These are phyloP conservation scores for Dendronephthya gigantea DNA, from an alignment of 64 coral and sea anemone species.

Conservation along the genomic window DNA sequence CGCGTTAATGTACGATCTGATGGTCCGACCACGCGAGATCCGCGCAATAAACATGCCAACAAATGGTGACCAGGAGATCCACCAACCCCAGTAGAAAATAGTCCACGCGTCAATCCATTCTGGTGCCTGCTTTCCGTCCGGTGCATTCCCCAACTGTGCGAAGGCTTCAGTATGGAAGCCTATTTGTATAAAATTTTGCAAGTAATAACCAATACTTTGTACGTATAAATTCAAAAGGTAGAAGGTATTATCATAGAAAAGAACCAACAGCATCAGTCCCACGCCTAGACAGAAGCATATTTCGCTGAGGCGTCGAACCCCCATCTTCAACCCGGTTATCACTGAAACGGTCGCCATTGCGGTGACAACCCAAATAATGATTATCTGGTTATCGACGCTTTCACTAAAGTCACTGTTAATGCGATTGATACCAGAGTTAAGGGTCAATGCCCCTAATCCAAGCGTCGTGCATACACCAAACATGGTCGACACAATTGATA, in stretches of 20 bases:
- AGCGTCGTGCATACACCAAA: not conserved
- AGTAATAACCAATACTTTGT: not conserved
- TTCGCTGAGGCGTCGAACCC: not conserved
- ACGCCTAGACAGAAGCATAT: not conserved
- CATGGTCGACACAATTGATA: not conserved
- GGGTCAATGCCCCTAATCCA: not conserved
- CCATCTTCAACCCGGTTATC: not conserved
- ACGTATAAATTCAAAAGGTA: not conserved
- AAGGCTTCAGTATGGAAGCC: constrained; percentile 11
- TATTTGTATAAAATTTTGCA: not conserved
- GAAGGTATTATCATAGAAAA: not conserved
- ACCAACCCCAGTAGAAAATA: constrained; percentile 14
- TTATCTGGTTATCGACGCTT: not conserved
- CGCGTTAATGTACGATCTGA: not conserved
- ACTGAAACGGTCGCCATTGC: not conserved
- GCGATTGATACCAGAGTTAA: not conserved
- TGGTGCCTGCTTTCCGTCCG: not conserved
- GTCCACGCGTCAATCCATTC: not conserved
- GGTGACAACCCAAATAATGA: not conserved
- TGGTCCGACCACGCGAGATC: constrained; percentile 4
- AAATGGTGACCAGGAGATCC: not conserved
- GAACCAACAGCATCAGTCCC: not conserved
- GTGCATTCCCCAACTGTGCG: not conserved
- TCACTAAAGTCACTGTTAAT: not conserved
- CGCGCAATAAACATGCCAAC: constrained; percentile 7